A percentile compares a stretch with the other conserved stretches of the same genome.
Evolutionary conservation across 2,113 vertebrate genomes (phyloP).

Genomic region (Octodon degus): DNA sequence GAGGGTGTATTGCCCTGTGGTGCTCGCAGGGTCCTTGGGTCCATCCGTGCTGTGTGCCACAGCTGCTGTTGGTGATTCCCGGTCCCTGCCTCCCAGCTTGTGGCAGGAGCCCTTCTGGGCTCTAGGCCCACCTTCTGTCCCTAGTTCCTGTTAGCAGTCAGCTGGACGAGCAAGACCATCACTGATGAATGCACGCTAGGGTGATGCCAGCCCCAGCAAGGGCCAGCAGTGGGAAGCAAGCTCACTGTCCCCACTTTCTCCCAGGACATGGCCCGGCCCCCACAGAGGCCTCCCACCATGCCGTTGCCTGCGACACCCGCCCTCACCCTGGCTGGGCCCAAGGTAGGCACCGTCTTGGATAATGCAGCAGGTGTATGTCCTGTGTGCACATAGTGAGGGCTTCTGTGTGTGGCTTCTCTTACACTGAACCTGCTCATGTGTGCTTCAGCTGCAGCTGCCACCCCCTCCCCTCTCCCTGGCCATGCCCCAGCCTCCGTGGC

Average conservation of each 20-base stretch:
- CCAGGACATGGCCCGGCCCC: slow-evolving; percentile 90
- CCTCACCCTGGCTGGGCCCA: slow-evolving; percentile 90
- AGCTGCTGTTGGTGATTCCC: background rate
- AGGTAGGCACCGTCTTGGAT: slow-evolving; percentile 87
- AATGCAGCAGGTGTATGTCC: background rate
- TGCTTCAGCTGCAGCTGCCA: background rate
- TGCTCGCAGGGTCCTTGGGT: background rate
- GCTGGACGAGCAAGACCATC: slow-evolving; percentile 17
- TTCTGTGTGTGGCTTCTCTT: too few relatives aligned
- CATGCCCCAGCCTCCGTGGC: accelerated
- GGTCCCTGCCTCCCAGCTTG: slow-evolving; percentile 59
- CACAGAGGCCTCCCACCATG: slow-evolving; percentile 84
- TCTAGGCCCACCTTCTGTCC: slow-evolving; percentile 8
- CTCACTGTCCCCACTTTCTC: slow-evolving; percentile 65
- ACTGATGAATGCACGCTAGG: background rate
- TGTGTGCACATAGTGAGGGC: background rate
- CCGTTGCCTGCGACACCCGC: slow-evolving; percentile 90
- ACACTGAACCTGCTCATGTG: accelerated
- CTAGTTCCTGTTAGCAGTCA: slow-evolving; percentile 31
- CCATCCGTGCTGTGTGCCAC: background rate
- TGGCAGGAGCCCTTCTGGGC: background rate
- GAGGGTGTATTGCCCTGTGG: slow-evolving; percentile 61
- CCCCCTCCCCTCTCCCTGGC: accelerated
- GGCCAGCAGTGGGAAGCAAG: background rate
- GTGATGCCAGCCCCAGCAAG: background rate